A percentile compares a stretch with the other conserved stretches of the same genome.
phyloP scores from a whole-genome alignment of 1,140 invertebrate genomes.

The Megathymus violae region DNA sequence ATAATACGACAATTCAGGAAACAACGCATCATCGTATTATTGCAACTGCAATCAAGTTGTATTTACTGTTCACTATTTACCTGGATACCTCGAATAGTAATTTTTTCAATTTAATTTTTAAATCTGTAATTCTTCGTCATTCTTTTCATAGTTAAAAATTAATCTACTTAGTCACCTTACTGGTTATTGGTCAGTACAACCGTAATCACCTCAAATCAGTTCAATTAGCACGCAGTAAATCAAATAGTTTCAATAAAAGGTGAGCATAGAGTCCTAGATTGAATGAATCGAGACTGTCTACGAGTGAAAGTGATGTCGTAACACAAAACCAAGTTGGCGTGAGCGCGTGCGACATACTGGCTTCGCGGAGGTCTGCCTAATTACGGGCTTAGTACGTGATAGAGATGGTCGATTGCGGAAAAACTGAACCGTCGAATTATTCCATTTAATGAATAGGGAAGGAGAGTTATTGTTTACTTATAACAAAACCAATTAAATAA shows the following conservation, averaged over 20 bases:
- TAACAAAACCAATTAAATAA: background rate
- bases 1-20: constrained; percentile 52
- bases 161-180: no score
- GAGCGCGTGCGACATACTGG: constrained; percentile 44
- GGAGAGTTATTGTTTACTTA: constrained; percentile 7
- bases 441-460: constrained; percentile 16
- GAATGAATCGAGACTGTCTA: constrained; percentile 46
- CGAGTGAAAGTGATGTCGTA: constrained; percentile 75
- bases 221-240: constrained; percentile 26
- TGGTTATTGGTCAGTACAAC: background rate
- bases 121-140: no score
- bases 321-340: constrained; percentile 49
- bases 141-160: no score
- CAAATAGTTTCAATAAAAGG: constrained; percentile 31
- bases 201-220: constrained; percentile 22
- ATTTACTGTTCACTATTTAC: constrained; percentile 1
- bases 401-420: constrained; percentile 14
- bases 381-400: constrained; percentile 40
- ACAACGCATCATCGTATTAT: constrained; percentile 41
- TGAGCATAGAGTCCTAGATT: constrained; percentile 40
- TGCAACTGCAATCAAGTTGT: constrained; percentile 2
- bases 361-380: constrained; percentile 39
- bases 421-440: constrained; percentile 20
- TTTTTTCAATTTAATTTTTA: background rate
- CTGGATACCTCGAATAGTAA: background rate